A percentile compares a stretch with the other conserved stretches of the same genome.
Evolutionary conservation across 2,888 invertebrate species (phyloP).

Genomic region (Mimumesa dahlbomi): DNA sequence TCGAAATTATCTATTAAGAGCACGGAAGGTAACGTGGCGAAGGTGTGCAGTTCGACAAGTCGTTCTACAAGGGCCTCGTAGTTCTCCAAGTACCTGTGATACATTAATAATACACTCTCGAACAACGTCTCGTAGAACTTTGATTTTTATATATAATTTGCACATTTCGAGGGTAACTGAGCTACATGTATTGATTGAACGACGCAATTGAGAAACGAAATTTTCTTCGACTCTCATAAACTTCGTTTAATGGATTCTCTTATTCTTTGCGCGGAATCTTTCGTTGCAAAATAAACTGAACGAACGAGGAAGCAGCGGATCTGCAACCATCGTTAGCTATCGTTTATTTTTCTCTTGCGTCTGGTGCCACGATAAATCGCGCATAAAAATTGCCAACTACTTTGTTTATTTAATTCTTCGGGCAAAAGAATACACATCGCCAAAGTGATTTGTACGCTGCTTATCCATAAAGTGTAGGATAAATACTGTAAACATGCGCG

Average conservation of each 20-base stretch:
- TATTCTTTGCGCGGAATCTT: conserved; percentile 12
- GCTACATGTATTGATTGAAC: not conserved
- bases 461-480: conserved; percentile 10
- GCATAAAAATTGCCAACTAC: conserved; percentile 39
- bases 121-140: too few relatives aligned
- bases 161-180: not conserved
- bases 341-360: conserved; percentile 36
- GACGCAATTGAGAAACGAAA: not conserved
- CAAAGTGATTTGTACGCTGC: conserved; percentile 4
- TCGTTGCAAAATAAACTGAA: conserved; percentile 38
- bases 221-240: conserved; percentile 13
- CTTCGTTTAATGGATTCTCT: conserved; percentile 19
- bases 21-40: conserved; percentile 66
- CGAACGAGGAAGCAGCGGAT: conserved; percentile 37
- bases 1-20: conserved; percentile 74
- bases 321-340: conserved; percentile 25
- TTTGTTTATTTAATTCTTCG: conserved; percentile 14
- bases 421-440: conserved; percentile 22
- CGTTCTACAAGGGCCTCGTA: conserved; percentile 69
- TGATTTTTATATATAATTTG: too few relatives aligned
- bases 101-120: too few relatives aligned
- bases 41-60: conserved; percentile 70
- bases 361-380: conserved; percentile 28
- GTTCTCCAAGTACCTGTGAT: conserved; percentile 69
- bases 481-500: too few relatives aligned